Conservation (phyloP, 2,888 invertebrate species). For the Argyresthia goedartella region DNA sequence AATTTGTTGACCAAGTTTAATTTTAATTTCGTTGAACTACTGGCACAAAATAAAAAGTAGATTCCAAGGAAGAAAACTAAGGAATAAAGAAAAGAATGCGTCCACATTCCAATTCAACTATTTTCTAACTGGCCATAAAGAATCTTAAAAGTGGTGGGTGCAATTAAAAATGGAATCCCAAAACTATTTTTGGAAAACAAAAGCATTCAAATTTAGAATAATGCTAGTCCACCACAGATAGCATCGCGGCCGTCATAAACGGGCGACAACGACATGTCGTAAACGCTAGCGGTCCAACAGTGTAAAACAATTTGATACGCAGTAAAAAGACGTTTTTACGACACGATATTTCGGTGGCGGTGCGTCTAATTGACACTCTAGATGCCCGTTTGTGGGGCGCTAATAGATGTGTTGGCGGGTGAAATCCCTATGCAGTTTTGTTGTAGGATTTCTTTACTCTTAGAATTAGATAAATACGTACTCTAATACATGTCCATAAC, state of each 20-base stretch:
- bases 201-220: constrained; percentile 28
- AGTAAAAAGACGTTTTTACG: constrained; percentile 58
- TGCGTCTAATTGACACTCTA: constrained; percentile 60
- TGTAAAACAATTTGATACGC: constrained; percentile 64
- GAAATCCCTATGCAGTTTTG: not conserved
- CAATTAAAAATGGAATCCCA: not conserved
- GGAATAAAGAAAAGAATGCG: no score
- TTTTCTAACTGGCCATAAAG: no score
- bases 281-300: constrained; percentile 42
- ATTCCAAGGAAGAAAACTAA: no score
- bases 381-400: constrained; percentile 48
- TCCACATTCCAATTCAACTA: no score
- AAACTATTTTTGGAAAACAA: not conserved
- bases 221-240: not conserved
- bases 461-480: no score
- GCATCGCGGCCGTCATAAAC: constrained; percentile 40
- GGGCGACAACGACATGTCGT: constrained; percentile 48
- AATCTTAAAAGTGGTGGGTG: constrained; percentile 29
- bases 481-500: no score
- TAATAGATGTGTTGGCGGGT: constrained; percentile 28
- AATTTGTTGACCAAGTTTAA: no score
- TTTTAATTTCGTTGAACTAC: no score
- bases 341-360: constrained; percentile 56
- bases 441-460: no score
- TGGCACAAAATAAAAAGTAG: no score